Base-by-base conservation (phyloP, 2,888 invertebrate species). In the Xanthia icteritia region DNA sequence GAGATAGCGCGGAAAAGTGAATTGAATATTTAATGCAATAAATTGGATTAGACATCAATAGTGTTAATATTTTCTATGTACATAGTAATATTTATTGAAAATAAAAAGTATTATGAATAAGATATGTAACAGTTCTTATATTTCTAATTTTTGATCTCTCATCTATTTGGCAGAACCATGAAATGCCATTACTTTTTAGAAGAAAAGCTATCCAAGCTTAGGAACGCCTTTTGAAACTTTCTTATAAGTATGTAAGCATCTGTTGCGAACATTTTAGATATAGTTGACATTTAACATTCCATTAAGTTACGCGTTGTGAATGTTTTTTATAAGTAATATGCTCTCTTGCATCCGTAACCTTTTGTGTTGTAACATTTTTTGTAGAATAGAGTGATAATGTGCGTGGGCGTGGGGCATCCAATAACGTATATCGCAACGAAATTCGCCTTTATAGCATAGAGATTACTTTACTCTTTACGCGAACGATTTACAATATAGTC, bases 21-120 rank as follows among this genome's bases (percentile, higher is more conserved):
- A 90, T 90, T 90, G 84, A 85, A 84, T 87, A 88, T 83, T 85
- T 89, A 89, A 91, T 90, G 91, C 91, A 91, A 92, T 91, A 89
- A 92, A 88, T 83, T 84, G 77, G 75, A 83, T 89, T 87, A 87
- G 87, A 89, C 86, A 88, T 78, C 87, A 83, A 83, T 86, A 87
- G 83, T 87, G 86, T 87, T 84, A 88, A 87, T 88, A 86, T 81
- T 86, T 85, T 82, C 87, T 79, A 82, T 88, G 88, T 88, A 88
- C 86, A 89, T 89, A 91, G 84, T 80, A 85, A 89, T 89, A 87
- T 84, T 86, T 89, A 88, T 88, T 88, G 73, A 85, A 82, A 84
- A 85, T 79, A 86, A 85, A 73, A 82, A 81, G 77, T 83, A 81
- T 89, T 84, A 83, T 80, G 74, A 75, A 81, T 85, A 87, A 77